These are phyloP conservation scores for Mus pahari DNA, from an alignment of 2,113 vertebrate species.

Conservation along the genomic window DNA sequence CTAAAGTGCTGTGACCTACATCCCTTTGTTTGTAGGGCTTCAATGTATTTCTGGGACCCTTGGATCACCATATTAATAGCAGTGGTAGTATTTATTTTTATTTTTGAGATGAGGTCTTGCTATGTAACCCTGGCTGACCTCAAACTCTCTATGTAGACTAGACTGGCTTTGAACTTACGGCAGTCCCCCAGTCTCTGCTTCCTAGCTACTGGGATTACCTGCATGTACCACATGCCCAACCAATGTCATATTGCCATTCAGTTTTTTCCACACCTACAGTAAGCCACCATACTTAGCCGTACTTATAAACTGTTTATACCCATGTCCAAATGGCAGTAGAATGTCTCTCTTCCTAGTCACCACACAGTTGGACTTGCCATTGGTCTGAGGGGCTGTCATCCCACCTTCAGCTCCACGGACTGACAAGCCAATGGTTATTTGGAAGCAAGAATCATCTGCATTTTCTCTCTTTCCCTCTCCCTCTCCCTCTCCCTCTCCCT, in stretches of 20 bases:
- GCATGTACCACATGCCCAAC: background rate
- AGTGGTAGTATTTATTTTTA: background rate
- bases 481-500: no score
- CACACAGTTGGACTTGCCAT: background rate
- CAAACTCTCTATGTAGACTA: background rate
- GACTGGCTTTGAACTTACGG: background rate
- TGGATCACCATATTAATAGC: background rate
- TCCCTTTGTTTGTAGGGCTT: background rate
- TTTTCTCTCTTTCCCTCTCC: no score
- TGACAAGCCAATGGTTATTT: conserved; percentile 3
- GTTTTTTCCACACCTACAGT: background rate
- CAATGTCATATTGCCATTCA: background rate
- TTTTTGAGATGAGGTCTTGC: background rate
- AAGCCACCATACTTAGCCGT: background rate
- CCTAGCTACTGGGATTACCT: background rate
- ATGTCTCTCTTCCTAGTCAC: background rate
- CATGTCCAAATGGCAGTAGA: background rate
- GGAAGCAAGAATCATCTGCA: conserved; percentile 11
- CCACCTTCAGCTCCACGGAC: background rate
- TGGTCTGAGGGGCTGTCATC: background rate
- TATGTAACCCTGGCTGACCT: background rate
- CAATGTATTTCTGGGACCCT: background rate
- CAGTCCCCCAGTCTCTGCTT: background rate
- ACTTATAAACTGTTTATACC: background rate
- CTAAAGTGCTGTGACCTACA: background rate